Evolutionary conservation across 2,888 invertebrate species (phyloP).

Genomic region (Epinotia brunnichana): DNA sequence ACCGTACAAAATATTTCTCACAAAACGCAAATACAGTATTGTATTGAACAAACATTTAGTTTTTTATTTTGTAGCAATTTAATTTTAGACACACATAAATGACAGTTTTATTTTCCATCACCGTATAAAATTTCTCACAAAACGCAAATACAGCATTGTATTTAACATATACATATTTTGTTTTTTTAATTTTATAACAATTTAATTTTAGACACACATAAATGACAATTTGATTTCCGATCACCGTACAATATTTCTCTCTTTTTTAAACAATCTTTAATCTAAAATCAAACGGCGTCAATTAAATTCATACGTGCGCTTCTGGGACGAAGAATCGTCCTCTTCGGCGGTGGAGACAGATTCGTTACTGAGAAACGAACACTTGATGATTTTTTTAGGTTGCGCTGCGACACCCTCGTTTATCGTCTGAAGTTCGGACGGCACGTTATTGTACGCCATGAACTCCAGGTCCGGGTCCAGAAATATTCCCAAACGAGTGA

Average conservation of each 20-base stretch:
- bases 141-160: background rate
- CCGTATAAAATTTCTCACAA: conserved; percentile 2
- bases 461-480: conserved; percentile 18
- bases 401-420: conserved; percentile 10
- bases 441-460: conserved; percentile 12
- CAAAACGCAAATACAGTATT: conserved; percentile 1
- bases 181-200: too few relatives aligned
- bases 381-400: conserved; percentile 15
- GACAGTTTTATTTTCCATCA: conserved; percentile 1
- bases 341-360: conserved; percentile 18
- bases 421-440: conserved; percentile 6
- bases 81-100: conserved; percentile 4
- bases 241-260: background rate
- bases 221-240: too few relatives aligned
- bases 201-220: too few relatives aligned
- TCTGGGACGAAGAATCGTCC: conserved; percentile 11
- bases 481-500: conserved; percentile 20
- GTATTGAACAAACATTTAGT: background rate
- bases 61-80: background rate
- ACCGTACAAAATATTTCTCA: conserved; percentile 1
- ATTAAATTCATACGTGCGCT: conserved; percentile 14
- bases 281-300: conserved; percentile 10
- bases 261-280: conserved; percentile 6
- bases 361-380: conserved; percentile 19
- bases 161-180: background rate